phyloP scores from a whole-genome alignment of 2,888 invertebrate genomes.

The Pheosia gnoma region DNA sequence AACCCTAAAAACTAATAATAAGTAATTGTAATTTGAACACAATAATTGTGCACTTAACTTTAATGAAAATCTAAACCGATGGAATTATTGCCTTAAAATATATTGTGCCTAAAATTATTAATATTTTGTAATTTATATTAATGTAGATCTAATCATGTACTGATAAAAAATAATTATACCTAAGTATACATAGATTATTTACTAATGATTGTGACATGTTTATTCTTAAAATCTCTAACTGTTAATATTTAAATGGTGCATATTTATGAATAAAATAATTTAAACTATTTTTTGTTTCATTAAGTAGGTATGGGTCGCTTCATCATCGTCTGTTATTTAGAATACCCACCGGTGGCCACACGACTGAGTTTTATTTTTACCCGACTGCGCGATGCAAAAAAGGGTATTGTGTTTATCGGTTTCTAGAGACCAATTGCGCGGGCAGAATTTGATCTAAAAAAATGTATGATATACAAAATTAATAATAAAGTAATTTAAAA shows the following conservation, averaged over 20 bases:
- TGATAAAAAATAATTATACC: not conserved
- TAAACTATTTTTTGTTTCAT: not conserved
- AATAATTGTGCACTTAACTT: not conserved
- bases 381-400: too few relatives aligned
- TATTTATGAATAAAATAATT: not conserved
- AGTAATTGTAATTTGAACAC: too few relatives aligned
- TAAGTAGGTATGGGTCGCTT: not conserved
- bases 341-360: too few relatives aligned
- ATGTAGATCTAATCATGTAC: not conserved
- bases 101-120: slow-evolving; percentile 2
- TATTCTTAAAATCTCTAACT: not conserved
- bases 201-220: not conserved
- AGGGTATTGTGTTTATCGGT: too few relatives aligned
- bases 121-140: not conserved
- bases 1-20: too few relatives aligned
- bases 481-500: too few relatives aligned
- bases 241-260: not conserved
- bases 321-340: too few relatives aligned
- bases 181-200: not conserved
- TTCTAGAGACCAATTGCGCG: too few relatives aligned
- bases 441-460: too few relatives aligned
- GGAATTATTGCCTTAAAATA: slow-evolving; percentile 2
- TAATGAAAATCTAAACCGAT: not conserved
- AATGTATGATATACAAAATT: too few relatives aligned
- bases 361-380: too few relatives aligned